These are phyloP conservation scores for Casuarius casuarius DNA, from an alignment of 2,113 vertebrate genomes.

Conservation along the genomic window DNA sequence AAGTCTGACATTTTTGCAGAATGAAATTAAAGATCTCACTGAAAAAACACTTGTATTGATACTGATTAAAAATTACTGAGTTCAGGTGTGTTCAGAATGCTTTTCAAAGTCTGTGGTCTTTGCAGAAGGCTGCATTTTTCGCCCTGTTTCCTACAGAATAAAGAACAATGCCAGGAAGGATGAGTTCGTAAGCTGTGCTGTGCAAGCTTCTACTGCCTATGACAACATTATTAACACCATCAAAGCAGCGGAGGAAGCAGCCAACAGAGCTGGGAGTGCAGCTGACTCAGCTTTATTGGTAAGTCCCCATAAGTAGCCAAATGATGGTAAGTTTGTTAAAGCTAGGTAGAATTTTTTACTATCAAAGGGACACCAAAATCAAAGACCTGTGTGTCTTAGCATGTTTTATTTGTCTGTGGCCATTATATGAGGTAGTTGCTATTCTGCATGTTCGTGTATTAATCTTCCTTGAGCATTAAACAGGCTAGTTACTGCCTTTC, in stretches of 20 bases:
- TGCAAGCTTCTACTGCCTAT: constrained; percentile 89
- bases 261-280: constrained; percentile 84
- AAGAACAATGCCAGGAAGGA: constrained; percentile 83
- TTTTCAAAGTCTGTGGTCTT: neutral
- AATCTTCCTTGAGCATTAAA: neutral
- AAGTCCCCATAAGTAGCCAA: neutral
- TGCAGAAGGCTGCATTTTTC: neutral
- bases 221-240: constrained; percentile 91
- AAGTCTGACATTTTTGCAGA: neutral
- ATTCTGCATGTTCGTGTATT: neutral
- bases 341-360: neutral
- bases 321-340: neutral
- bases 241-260: constrained; percentile 87
- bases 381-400: neutral
- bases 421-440: neutral
- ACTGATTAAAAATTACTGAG: neutral
- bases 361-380: neutral
- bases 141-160: constrained; percentile 71
- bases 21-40: neutral
- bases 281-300: constrained; percentile 87
- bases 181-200: constrained; percentile 83
- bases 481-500: neutral
- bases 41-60: neutral
- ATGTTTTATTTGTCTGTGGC: neutral
- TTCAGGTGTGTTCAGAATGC: neutral